phyloP scores from a whole-genome alignment of 2,113 vertebrate species.

The Pangasianodon gigas region DNA sequence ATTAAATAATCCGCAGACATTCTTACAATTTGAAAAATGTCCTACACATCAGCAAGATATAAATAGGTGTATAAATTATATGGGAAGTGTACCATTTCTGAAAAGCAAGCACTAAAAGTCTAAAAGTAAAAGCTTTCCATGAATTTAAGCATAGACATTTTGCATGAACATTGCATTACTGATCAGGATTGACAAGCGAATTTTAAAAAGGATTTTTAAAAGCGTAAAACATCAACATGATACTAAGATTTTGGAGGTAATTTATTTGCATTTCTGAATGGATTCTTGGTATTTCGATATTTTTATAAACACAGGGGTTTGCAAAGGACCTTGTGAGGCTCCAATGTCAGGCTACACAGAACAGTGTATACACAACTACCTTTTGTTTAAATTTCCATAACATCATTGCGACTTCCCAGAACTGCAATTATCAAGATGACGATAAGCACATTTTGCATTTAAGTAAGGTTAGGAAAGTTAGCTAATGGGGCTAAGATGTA shows the following conservation, averaged over 20 bases:
- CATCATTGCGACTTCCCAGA: neutral
- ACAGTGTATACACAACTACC: neutral
- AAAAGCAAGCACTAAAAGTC: neutral
- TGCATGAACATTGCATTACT: neutral
- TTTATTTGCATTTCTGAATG: neutral
- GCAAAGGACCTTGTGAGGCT: neutral
- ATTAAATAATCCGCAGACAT: neutral
- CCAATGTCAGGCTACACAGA: neutral
- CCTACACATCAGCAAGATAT: neutral
- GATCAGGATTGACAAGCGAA: neutral
- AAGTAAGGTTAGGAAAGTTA: constrained; percentile 2
- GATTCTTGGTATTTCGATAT: neutral
- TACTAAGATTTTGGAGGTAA: neutral
- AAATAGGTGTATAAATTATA: neutral
- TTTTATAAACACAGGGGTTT: neutral
- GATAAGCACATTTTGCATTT: constrained; percentile 5
- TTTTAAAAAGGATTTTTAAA: neutral
- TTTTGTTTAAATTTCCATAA: constrained; percentile 17
- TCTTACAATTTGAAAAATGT: neutral
- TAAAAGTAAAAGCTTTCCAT: neutral
- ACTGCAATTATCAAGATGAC: neutral
- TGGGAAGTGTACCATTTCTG: neutral
- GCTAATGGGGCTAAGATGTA: neutral
- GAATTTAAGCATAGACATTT: neutral
- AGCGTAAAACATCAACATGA: neutral